Conservation (phyloP, 2,888 invertebrate species). For the Scrobipalpa costella region DNA sequence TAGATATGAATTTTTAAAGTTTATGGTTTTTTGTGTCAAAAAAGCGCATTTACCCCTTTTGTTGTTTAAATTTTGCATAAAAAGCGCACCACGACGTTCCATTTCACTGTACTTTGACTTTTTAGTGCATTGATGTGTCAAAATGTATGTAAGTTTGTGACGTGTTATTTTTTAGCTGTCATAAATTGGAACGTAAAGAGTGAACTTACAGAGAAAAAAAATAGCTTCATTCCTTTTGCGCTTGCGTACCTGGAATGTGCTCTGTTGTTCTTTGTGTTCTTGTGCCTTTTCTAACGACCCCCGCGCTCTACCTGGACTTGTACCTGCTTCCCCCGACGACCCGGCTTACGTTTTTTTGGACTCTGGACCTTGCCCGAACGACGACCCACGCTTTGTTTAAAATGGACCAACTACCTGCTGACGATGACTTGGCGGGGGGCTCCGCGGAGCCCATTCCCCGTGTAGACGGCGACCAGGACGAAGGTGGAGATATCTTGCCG, state of each 20-base stretch:
- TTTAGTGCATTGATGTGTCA: slow-evolving; percentile 9
- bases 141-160: background rate
- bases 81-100: too few relatives aligned
- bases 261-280: background rate
- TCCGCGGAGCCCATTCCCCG: background rate
- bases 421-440: slow-evolving; percentile 3
- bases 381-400: slow-evolving; percentile 7
- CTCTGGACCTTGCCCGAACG: slow-evolving; percentile 6
- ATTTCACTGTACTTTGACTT: too few relatives aligned
- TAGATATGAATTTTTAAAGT: too few relatives aligned
- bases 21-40: too few relatives aligned
- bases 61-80: too few relatives aligned
- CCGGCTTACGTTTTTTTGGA: slow-evolving; percentile 10
- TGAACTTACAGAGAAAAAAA: slow-evolving; percentile 8
- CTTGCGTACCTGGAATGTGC: slow-evolving; percentile 13
- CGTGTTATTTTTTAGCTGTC: background rate
- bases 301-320: slow-evolving; percentile 7
- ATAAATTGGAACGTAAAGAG: background rate
- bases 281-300: slow-evolving; percentile 8
- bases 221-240: too few relatives aligned
- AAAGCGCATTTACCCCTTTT: too few relatives aligned
- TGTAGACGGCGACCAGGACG: slow-evolving; percentile 8
- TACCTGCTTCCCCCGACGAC: slow-evolving; percentile 8
- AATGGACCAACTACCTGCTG: slow-evolving; percentile 1
- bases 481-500: background rate